Evolutionary conservation across 1,140 invertebrate genomes (phyloP).

Genomic region (Calycopis cecrops): DNA sequence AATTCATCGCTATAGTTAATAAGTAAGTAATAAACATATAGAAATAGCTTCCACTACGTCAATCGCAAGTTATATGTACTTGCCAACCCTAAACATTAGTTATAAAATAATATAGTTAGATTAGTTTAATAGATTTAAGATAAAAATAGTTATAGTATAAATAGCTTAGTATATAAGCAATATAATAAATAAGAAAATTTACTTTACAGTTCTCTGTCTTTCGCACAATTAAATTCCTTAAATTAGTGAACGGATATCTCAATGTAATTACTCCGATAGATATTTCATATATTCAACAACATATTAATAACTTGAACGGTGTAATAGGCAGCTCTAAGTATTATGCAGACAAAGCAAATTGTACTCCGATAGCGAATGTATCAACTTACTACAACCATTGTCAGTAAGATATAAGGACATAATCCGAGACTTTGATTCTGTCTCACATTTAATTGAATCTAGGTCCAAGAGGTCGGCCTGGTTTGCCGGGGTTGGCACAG

Average conservation of each 20-base stretch:
- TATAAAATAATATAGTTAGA: neutral
- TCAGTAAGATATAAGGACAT: conserved; percentile 14
- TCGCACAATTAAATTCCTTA: neutral
- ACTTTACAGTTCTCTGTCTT: conserved; percentile 5
- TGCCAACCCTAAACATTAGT: neutral
- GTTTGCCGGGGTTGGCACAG: conserved; percentile 19
- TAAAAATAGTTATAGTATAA: neutral
- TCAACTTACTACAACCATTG: conserved; percentile 13
- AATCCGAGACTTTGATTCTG: conserved; percentile 18
- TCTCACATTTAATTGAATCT: conserved; percentile 13
- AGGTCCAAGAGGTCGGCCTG: conserved; percentile 22
- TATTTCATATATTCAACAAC: conserved; percentile 16
- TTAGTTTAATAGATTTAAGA: neutral
- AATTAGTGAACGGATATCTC: conserved; percentile 7
- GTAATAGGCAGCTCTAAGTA: conserved; percentile 18
- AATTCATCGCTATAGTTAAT: neutral
- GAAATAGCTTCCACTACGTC: too few species aligned
- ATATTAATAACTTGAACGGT: conserved; percentile 20
- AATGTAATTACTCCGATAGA: conserved; percentile 10
- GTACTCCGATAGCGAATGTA: conserved; percentile 17
- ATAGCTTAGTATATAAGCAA: conserved; percentile 5
- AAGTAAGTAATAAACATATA: neutral
- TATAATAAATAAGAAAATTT: conserved; percentile 8
- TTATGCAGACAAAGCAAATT: conserved; percentile 23
- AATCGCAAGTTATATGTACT: too few species aligned